Evolutionary conservation across 2,113 vertebrate species (phyloP).

Genomic region (Struthio camelus): DNA sequence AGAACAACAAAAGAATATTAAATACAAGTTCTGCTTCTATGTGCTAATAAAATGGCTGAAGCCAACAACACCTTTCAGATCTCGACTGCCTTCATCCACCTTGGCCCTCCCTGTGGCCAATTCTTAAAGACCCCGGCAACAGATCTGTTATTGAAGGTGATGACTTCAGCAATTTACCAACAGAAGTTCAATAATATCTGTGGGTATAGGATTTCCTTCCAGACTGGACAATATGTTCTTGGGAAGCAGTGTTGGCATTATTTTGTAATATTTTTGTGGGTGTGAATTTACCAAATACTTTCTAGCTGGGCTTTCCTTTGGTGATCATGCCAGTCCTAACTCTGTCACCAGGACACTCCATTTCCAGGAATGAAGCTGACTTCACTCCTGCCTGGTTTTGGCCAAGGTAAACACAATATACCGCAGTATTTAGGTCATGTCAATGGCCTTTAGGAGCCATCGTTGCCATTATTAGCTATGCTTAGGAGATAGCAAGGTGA

Average conservation of each 20-base stretch:
- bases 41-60: neutral
- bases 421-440: neutral
- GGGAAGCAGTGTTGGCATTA: neutral
- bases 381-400: neutral
- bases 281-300: neutral
- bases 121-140: neutral
- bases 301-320: neutral
- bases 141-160: neutral
- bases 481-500: neutral
- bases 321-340: neutral
- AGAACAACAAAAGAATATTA: slow-evolving; percentile 23
- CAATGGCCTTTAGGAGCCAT: neutral
- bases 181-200: slow-evolving; percentile 17
- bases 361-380: neutral
- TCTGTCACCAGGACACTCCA: neutral
- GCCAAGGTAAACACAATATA: neutral
- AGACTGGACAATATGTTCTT: neutral
- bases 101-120: neutral
- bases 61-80: neutral
- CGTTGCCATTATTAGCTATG: neutral
- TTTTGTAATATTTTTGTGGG: neutral
- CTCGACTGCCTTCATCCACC: neutral
- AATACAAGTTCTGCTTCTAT: neutral
- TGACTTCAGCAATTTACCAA: slow-evolving; percentile 26
- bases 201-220: neutral